Evolutionary conservation across 92 coral and sea anemone species (phyloP).

Genomic region (Porites divaricata): DNA sequence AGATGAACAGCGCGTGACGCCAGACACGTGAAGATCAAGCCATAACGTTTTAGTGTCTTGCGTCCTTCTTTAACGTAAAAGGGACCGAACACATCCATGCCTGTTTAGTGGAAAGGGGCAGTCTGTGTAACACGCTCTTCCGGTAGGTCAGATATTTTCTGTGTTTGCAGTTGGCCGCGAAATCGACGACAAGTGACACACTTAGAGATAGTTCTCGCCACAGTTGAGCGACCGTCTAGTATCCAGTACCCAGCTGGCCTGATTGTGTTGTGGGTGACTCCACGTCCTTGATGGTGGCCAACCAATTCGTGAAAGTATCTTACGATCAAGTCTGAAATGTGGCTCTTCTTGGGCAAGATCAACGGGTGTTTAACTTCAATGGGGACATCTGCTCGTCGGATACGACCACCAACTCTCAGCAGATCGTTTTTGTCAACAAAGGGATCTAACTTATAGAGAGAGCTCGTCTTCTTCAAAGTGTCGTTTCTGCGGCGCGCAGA

Average conservation of each 20-base stretch:
- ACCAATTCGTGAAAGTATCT: constrained; percentile 6
- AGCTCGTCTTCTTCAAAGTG: background rate
- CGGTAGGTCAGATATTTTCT: constrained; percentile 36
- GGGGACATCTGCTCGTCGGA: background rate
- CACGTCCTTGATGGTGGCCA: constrained; percentile 23
- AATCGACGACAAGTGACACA: constrained; percentile 14
- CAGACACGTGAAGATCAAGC: constrained; percentile 40
- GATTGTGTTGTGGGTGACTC: background rate
- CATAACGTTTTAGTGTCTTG: constrained; percentile 40
- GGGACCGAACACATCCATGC: constrained; percentile 54
- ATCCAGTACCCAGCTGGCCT: constrained; percentile 40
- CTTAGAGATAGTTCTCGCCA: background rate
- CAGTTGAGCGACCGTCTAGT: background rate
- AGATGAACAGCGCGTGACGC: constrained; percentile 52
- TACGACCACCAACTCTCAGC: too few relatives aligned
- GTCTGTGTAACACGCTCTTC: constrained; percentile 39
- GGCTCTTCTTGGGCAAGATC: constrained; percentile 13
- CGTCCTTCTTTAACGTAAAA: constrained; percentile 56
- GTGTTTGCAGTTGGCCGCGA: background rate
- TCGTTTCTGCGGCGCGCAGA: background rate
- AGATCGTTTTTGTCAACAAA: background rate
- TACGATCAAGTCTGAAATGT: constrained; percentile 6
- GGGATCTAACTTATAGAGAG: background rate
- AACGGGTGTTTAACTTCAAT: constrained; percentile 10
- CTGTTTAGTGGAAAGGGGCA: constrained; percentile 33